These are phyloP conservation scores for Tragelaphus strepsiceros DNA, from an alignment of 2,113 vertebrate species.

Conservation along the genomic window DNA sequence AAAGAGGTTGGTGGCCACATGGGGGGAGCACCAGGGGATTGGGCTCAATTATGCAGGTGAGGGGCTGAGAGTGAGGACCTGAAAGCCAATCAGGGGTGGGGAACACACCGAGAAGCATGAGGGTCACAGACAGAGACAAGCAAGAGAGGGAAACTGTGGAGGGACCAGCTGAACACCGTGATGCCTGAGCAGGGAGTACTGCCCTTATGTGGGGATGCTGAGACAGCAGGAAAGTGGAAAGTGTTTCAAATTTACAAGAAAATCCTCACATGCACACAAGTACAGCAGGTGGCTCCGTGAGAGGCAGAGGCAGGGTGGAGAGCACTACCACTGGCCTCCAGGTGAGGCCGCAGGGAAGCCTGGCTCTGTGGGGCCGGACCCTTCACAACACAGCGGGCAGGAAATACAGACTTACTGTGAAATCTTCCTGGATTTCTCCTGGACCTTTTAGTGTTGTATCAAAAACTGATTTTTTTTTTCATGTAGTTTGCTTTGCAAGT, in stretches of 20 bases:
- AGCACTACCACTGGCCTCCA: fast-evolving
- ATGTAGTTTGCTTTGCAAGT: background rate
- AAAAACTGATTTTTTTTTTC: background rate
- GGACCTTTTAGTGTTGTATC: background rate
- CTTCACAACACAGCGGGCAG: background rate
- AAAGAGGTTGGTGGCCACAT: too few species aligned
- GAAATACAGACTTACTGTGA: background rate
- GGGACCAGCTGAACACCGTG: background rate
- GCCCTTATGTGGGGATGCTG: too few species aligned
- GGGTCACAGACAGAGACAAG: background rate
- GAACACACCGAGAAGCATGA: background rate
- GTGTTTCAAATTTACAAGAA: background rate
- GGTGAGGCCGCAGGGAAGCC: too few species aligned
- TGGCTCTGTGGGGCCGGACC: fast-evolving
- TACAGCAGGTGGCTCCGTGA: background rate
- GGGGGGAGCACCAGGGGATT: background rate
- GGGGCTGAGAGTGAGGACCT: background rate
- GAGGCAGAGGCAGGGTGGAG: background rate
- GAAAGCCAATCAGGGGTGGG: too few species aligned
- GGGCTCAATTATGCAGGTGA: background rate
- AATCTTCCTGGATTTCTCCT: background rate
- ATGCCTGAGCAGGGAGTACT: background rate
- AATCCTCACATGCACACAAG: background rate
- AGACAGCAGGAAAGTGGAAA: background rate
- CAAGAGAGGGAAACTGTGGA: background rate